Conservation (phyloP, 2,113 vertebrate genomes). For the Puffinus mauretanicus region DNA sequence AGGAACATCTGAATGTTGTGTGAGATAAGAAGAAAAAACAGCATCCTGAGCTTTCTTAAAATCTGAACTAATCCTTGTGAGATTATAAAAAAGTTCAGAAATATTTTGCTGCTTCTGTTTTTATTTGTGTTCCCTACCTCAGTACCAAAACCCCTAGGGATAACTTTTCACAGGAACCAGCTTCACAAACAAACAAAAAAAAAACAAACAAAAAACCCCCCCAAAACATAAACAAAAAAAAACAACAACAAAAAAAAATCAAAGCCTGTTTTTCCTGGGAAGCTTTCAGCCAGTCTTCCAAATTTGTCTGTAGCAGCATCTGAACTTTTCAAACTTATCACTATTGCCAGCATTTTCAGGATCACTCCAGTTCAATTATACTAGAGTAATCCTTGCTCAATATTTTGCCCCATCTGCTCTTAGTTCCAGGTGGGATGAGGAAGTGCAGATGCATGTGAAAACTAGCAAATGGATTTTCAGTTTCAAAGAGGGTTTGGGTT, state of each 20-base stretch:
- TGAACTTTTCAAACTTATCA: neutral
- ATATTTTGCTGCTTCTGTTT: neutral
- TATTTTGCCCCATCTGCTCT: neutral
- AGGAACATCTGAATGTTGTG: neutral
- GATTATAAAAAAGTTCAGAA: neutral
- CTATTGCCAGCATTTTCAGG: neutral
- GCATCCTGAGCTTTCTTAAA: neutral
- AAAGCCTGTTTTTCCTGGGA: neutral
- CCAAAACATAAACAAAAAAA: neutral
- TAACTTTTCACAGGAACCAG: neutral
- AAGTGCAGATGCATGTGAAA: neutral
- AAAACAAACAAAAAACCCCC: no score
- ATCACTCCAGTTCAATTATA: neutral
- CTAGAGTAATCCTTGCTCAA: neutral
- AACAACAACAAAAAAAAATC: neutral
- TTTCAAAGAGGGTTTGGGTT: neutral
- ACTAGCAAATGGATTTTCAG: neutral
- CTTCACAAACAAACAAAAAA: neutral
- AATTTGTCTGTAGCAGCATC: neutral
- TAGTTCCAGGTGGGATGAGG: neutral
- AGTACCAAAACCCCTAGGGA: neutral
- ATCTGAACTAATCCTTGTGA: neutral
- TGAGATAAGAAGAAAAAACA: neutral
- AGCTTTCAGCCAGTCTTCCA: neutral
- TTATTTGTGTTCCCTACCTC: neutral